Evolutionary conservation across 2,888 invertebrate genomes (phyloP), one percentile per base, ranked within the genome.

Genomic region (Rhorus exstirpatorius): DNA sequence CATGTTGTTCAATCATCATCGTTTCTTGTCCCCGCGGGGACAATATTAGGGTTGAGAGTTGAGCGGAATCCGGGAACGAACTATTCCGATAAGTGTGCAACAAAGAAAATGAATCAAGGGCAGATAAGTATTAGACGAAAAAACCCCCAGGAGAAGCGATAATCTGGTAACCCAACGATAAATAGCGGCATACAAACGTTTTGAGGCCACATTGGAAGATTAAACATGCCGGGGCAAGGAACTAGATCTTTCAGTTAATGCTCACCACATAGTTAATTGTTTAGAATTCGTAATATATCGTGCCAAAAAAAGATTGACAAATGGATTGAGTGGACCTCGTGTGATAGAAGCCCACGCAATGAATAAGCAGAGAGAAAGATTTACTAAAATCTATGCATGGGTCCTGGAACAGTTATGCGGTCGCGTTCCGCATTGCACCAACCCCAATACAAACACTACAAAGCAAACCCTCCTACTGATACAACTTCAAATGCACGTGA

Each of bases 341-440:
- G 4, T 19, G 12, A 31, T 1, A 21, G 17, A 24, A 41, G n/a
- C 0, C 19, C 1, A 44, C 44, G 38, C 19, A 21, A 38, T 19
- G 41, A 14, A 55, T 12, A 49, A 12, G 26, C 26, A 63, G 31
- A 31, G 49, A 8, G 14, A 72, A 67, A 24, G 61, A 74, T 44
- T 31, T 19, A 26, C 53, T 4, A 53, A 82, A 79, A 24, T 65
- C 72, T 72, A 38, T 53, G 76, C 41, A 35, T 77, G 49, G 51
- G 41, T 74, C 51, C 68, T 76, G 58, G 65, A 72, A 82, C 35
- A 35, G 68, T 70, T 46, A 35, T 79, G 72, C 72, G 72, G 72
- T 77, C 31, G 61, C 84, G 84, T 88, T 88, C 86, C 88, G 88
- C 88, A 88, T 88, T 88, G 88, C 88, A 88, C 85, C 87, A 87